Percentiles rank a stretch among this genome's conserved stretches.
Conservation (phyloP, 2,113 vertebrate species). For the Tenrec ecaudatus region DNA sequence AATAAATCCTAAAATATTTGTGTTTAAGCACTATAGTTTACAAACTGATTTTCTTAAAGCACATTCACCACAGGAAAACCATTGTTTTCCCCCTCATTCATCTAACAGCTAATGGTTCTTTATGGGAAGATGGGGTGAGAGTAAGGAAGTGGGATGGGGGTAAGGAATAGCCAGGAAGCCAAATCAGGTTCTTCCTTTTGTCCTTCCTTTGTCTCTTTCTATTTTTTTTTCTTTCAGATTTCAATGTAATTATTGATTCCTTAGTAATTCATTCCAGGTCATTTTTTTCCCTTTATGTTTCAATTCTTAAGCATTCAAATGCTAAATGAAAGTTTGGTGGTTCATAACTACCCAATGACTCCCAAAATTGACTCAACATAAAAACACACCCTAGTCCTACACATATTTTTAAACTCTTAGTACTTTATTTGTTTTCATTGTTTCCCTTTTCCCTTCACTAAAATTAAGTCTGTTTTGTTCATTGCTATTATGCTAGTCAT, state of each 20-base stretch:
- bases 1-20: background rate
- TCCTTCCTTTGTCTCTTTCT: background rate
- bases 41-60: background rate
- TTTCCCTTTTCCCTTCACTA: background rate
- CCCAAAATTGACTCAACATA: background rate
- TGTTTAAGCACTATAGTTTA: background rate
- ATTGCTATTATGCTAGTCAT: background rate
- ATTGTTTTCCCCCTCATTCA: background rate
- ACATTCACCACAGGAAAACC: rapidly evolving
- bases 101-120: rapidly evolving
- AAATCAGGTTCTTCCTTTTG: too few species aligned
- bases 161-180: background rate
- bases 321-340: background rate
- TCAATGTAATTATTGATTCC: background rate
- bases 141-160: too few species aligned
- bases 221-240: background rate
- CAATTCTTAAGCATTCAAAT: background rate
- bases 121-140: too few species aligned
- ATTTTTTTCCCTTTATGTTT: background rate
- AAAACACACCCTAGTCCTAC: background rate
- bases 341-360: background rate
- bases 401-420: background rate
- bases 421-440: background rate
- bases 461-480: background rate
- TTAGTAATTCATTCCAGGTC: background rate